Conservation (phyloP, 2,797 vertebrate species). For the Amphiprion clarkii region DNA sequence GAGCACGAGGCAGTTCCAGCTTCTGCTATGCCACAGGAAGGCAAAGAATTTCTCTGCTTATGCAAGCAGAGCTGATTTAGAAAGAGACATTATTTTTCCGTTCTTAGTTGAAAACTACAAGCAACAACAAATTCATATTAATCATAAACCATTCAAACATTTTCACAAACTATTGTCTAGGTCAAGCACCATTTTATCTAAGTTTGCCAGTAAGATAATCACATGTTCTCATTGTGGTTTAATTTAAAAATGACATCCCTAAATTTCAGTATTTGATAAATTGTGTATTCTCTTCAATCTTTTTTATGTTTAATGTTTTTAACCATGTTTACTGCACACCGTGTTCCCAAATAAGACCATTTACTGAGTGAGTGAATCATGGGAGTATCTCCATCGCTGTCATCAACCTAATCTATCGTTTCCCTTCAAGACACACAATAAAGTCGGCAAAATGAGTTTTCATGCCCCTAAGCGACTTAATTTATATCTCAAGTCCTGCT, state of each 20-base stretch:
- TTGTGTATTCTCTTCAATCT: neutral
- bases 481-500: slow-evolving; percentile 23
- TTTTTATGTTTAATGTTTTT: neutral
- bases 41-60: neutral
- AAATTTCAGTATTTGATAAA: neutral
- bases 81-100: neutral
- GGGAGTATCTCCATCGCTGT: neutral
- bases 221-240: too few species aligned
- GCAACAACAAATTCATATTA: neutral
- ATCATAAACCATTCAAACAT: neutral
- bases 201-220: too few species aligned
- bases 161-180: neutral
- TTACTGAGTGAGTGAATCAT: slow-evolving; percentile 20
- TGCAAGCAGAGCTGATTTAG: neutral
- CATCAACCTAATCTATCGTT: slow-evolving; percentile 32
- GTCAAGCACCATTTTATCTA: too few species aligned
- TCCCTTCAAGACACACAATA: slow-evolving; percentile 42
- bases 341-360: neutral
- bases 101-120: too few species aligned
- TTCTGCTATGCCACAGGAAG: neutral
- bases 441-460: slow-evolving; percentile 47
- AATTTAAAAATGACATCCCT: neutral
- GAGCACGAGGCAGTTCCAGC: neutral
- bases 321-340: neutral
- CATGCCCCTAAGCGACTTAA: slow-evolving; percentile 7